Conservation (phyloP, 2,888 invertebrate species). For the Lycocerus yunnanus region DNA sequence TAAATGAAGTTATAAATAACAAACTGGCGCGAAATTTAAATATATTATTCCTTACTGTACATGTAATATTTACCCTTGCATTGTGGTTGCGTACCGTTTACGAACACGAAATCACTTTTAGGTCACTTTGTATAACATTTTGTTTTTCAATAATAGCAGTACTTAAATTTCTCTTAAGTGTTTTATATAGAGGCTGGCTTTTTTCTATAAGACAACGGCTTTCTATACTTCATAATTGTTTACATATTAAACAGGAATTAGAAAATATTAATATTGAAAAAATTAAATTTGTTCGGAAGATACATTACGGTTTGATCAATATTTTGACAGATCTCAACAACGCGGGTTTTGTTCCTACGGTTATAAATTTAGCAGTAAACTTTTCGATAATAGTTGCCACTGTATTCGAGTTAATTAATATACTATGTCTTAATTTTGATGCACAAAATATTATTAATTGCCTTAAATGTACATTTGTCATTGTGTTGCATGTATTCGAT, state of each 20-base stretch:
- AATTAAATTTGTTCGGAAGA: background rate
- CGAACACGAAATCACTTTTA: background rate
- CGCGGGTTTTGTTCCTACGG: background rate
- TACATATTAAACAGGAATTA: background rate
- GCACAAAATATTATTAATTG: background rate
- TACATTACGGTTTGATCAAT: background rate
- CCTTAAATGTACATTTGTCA: background rate
- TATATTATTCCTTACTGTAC: background rate
- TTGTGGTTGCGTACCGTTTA: background rate
- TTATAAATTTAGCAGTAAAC: background rate
- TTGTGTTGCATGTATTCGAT: background rate
- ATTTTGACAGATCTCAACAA: background rate
- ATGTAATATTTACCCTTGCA: background rate
- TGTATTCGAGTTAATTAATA: background rate
- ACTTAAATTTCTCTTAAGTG: background rate
- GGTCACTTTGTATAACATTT: background rate
- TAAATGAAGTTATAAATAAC: background rate
- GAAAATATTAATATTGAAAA: background rate
- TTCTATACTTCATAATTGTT: background rate
- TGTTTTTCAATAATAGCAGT: background rate
- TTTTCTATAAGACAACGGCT: background rate
- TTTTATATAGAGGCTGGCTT: background rate
- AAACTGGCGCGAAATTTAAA: background rate
- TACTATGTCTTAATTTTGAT: background rate
- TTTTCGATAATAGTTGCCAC: background rate